Evolutionary conservation across 2,888 invertebrate genomes (phyloP).

Genomic region (Boloria selene): DNA sequence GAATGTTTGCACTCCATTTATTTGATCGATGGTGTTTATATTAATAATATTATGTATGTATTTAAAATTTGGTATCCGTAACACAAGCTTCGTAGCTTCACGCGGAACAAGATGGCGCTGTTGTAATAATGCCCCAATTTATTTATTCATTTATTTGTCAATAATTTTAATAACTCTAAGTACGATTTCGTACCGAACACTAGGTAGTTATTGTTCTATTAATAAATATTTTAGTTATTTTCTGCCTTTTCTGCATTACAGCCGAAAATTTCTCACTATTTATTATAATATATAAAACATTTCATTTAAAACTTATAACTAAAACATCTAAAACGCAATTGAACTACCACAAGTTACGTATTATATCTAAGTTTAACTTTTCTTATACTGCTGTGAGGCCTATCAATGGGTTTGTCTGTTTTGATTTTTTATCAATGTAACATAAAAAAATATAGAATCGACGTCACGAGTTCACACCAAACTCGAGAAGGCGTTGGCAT

Average conservation of each 20-base stretch:
- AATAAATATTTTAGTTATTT: neutral
- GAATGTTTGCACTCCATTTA: no score
- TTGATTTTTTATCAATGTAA: constrained; percentile 47
- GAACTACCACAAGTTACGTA: constrained; percentile 13
- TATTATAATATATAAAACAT: neutral
- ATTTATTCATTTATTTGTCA: no score
- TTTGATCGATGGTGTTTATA: no score
- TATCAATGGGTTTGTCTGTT: constrained; percentile 59
- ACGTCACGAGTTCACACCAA: constrained; percentile 56
- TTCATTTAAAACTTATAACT: neutral
- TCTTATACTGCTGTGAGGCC: constrained; percentile 47
- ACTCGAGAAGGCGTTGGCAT: constrained; percentile 48
- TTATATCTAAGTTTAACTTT: constrained; percentile 43
- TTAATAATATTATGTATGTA: no score
- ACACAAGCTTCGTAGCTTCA: no score
- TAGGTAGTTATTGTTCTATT: neutral
- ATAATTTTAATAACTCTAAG: no score
- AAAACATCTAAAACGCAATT: neutral
- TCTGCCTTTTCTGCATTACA: neutral
- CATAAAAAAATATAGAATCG: constrained; percentile 44
- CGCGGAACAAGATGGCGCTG: no score
- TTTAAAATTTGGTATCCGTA: no score
- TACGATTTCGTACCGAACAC: no score
- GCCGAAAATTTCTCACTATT: neutral
- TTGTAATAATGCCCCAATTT: no score